Base-by-base conservation (phyloP, 2,888 invertebrate species). In the Lomographa bimaculata region DNA sequence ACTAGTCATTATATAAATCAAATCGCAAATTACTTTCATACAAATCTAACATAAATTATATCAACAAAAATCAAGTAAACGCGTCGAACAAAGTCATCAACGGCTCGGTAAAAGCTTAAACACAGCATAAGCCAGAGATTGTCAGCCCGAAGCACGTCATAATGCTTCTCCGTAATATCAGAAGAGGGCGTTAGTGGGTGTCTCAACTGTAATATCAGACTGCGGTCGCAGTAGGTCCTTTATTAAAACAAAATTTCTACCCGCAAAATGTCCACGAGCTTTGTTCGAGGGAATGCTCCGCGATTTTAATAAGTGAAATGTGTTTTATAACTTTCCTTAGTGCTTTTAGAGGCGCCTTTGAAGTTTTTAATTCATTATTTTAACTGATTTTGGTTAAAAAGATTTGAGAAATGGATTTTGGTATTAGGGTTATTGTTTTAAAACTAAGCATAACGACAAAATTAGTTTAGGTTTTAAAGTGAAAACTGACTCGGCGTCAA, bases 201-300 rank as follows among this genome's bases (percentile, higher is more conserved):
- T 82, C 84, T 79, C 36, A 36, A 27, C 71, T 66, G 72, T 78
- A 83, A 83, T 85, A 82, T 79, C 57, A 56, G 78, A 78, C 83
- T 82, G 86, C 65, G 67, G 69, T 64, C 65, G 36, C 40, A 24
- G 62, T 71, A 71, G 71, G 64, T 74, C 83, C 79, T 86, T 86
- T 86, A 86, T 87, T 86, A 86, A 86, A 87, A 85, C 85, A 82
- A 82, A 85, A 85, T 85, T 81, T 83, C 77, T 70, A 64, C 67
- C 85, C 86, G 50, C 85, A 80, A 78, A 84, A 75, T 70, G 76
- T 77, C 81, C 83, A 68, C 82, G 78, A 75, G 57, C 71, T 64
- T 57, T 67, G 69, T 68, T 56, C 64, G 65, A 65, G 63, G 47
- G 58, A 53, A 54, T 56, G 54, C 55, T 54, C 54, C 57, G 54